Percentiles rank a stretch among this genome's conserved stretches.
Evolutionary conservation across 2,797 vertebrate species (phyloP).

Genomic region (Anas acuta): DNA sequence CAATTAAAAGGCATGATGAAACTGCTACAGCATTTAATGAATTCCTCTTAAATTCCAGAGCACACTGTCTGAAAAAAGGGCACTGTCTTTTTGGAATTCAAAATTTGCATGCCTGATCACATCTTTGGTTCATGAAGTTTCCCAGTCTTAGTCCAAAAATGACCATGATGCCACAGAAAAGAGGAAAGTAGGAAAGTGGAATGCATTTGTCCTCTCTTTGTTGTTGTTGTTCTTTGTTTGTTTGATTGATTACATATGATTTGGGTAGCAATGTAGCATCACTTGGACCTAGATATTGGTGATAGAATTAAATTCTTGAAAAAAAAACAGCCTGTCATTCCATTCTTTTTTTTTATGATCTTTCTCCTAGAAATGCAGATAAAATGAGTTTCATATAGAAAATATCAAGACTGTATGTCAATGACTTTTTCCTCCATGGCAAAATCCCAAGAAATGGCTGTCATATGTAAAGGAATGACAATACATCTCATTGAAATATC

Average conservation of each 20-base stretch:
- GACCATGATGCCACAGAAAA: neutral
- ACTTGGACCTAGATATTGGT: neutral
- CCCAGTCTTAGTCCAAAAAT: neutral
- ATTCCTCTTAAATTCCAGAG: neutral
- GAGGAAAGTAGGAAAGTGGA: neutral
- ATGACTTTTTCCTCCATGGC: neutral
- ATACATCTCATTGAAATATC: neutral
- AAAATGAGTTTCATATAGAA: neutral
- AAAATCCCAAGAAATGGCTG: neutral
- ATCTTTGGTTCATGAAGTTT: neutral
- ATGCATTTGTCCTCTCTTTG: neutral
- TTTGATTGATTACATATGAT: too few species aligned
- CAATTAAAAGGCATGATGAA: neutral
- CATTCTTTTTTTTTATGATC: neutral
- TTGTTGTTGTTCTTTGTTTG: neutral
- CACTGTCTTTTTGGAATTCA: neutral
- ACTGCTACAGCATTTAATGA: neutral
- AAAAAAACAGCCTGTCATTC: neutral
- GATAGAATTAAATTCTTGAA: neutral
- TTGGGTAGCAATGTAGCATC: neutral
- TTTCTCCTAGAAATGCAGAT: neutral
- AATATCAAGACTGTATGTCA: neutral
- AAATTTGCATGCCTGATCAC: neutral
- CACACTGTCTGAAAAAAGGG: neutral
- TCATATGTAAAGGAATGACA: neutral